Percentiles rank a stretch among this genome's conserved stretches.
These are phyloP conservation scores for Pteruthius melanotis DNA, from an alignment of 2,113 vertebrate genomes.

Conservation along the genomic window DNA sequence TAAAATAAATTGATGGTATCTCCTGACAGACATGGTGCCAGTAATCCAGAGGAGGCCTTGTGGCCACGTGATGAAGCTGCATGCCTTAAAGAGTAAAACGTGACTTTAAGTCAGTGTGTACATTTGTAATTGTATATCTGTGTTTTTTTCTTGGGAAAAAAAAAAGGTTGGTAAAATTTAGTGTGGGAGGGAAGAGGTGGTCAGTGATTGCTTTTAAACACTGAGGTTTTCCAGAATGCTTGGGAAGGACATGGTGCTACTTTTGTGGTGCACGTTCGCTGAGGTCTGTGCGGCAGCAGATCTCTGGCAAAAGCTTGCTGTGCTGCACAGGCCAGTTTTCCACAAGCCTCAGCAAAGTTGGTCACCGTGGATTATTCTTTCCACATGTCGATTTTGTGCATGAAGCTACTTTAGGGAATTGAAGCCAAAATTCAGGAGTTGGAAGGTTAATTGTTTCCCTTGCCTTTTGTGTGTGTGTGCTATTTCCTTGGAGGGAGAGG, in stretches of 20 bases:
- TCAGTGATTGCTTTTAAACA: neutral
- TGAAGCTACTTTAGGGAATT: neutral
- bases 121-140: neutral
- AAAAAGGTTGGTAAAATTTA: neutral
- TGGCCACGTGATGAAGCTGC: neutral
- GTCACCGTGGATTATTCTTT: conserved; percentile 18
- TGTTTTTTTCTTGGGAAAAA: neutral
- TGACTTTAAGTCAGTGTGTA: neutral
- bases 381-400: neutral
- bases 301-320: neutral
- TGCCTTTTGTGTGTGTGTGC: neutral
- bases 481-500: neutral
- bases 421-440: neutral
- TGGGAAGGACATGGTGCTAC: neutral
- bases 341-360: conserved; percentile 19
- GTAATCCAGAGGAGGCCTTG: neutral
- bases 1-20: neutral
- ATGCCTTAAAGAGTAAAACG: neutral
- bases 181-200: neutral
- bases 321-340: conserved; percentile 13
- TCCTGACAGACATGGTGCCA: neutral
- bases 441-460: neutral
- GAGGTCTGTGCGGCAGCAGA: neutral
- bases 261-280: neutral
- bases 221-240: neutral